A percentile compares a stretch with the other conserved stretches of the same genome.
phyloP scores from a whole-genome alignment of 2,888 invertebrate genomes.

The Dyspetes luteomarginatus region DNA sequence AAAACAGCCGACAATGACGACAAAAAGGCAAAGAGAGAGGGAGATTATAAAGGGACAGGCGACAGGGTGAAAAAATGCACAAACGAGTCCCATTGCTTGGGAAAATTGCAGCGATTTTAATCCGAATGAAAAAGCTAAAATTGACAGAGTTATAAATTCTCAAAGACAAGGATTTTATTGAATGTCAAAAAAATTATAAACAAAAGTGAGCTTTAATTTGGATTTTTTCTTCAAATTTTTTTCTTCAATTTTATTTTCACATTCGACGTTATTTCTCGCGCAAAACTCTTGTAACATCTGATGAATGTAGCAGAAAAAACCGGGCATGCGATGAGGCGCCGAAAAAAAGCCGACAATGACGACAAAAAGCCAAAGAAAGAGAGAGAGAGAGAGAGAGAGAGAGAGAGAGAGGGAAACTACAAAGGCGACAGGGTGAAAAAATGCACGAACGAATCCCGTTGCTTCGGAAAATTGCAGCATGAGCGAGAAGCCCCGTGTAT shows the following conservation, averaged over 20 bases:
- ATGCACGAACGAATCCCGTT: constrained; percentile 18
- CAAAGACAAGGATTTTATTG: too few relatives aligned
- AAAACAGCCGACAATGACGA: not conserved
- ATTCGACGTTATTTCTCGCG: not conserved
- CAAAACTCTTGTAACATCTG: constrained; percentile 15
- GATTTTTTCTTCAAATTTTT: too few relatives aligned
- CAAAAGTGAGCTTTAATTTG: too few relatives aligned
- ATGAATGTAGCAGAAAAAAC: not conserved
- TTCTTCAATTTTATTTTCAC: not conserved
- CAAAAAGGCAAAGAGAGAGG: not conserved
- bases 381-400: constrained; percentile 38
- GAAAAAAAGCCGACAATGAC: not conserved
- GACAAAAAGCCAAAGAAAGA: constrained; percentile 5
- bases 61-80: constrained; percentile 18
- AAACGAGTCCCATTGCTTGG: constrained; percentile 13
- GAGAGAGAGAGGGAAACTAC: constrained; percentile 22
- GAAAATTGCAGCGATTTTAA: constrained; percentile 34
- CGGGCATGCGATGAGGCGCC: not conserved
- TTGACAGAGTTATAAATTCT: too few relatives aligned
- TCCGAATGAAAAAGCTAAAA: too few relatives aligned
- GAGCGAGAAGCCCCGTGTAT: not conserved
- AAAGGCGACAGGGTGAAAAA: constrained; percentile 32
- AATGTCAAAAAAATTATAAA: too few relatives aligned
- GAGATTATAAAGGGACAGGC: constrained; percentile 50
- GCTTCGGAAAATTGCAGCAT: constrained; percentile 29